Evolutionary conservation across 2,888 invertebrate species (phyloP).

Genomic region (Sepiola atlantica): DNA sequence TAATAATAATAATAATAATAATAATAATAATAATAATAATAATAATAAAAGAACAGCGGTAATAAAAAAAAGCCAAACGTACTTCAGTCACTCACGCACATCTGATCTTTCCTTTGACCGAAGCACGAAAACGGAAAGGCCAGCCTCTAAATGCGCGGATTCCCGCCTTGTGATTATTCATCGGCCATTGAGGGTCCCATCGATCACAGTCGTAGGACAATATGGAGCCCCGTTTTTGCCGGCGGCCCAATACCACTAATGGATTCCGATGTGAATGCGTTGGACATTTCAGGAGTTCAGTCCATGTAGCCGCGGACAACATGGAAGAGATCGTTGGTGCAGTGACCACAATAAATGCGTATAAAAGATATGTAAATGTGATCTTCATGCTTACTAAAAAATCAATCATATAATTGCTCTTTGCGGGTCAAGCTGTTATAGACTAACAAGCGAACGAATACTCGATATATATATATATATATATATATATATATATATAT

Average conservation of each 20-base stretch:
- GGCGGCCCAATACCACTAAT: background rate
- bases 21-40: background rate
- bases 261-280: background rate
- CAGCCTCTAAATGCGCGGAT: background rate
- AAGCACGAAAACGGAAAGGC: constrained; percentile 32
- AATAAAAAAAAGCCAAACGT: background rate
- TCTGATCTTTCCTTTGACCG: background rate
- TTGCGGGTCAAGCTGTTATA: background rate
- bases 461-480: background rate
- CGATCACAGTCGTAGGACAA: constrained; percentile 15
- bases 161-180: background rate
- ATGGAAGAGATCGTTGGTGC: background rate
- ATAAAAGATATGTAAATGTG: background rate
- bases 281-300: background rate
- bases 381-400: background rate
- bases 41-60: background rate
- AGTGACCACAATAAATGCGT: constrained; percentile 16
- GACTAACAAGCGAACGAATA: background rate
- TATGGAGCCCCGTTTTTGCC: background rate
- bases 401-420: background rate
- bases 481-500: background rate
- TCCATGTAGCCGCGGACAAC: background rate
- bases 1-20: background rate
- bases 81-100: constrained; percentile 9
- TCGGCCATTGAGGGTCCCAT: background rate